Conservation (phyloP, 1,140 invertebrate species). For the Helicoverpa armigera region DNA sequence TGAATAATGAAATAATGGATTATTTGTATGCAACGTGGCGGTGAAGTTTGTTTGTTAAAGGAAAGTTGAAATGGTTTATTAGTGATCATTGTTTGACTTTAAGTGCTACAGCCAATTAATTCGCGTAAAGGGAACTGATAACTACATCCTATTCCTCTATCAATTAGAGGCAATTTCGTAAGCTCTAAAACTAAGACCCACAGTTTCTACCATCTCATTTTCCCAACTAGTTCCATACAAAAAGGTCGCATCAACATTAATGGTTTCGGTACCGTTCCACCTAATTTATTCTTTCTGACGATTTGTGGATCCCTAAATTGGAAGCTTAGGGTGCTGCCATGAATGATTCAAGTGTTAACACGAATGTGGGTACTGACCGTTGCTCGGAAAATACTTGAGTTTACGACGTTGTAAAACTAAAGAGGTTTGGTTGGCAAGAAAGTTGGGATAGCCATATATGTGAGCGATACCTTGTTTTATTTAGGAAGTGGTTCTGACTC, state of each 20-base stretch:
- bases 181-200: background rate
- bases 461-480: background rate
- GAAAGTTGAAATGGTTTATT: too few relatives aligned
- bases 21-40: too few relatives aligned
- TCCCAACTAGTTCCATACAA: background rate
- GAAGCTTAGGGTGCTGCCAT: constrained; percentile 10
- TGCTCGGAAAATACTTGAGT: constrained; percentile 8
- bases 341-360: constrained; percentile 49
- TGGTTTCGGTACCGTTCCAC: constrained; percentile 13
- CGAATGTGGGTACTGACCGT: constrained; percentile 14
- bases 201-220: background rate
- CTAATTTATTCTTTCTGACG: constrained; percentile 33
- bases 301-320: constrained; percentile 42
- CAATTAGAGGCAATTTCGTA: background rate
- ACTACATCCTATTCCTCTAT: too few relatives aligned
- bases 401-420: constrained; percentile 32
- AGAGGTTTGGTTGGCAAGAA: constrained; percentile 4
- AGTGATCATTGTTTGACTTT: too few relatives aligned
- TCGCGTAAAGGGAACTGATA: too few relatives aligned
- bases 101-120: too few relatives aligned
- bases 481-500: background rate
- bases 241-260: constrained; percentile 10
- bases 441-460: constrained; percentile 1
- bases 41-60: too few relatives aligned
- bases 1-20: background rate